A percentile compares a stretch with the other conserved stretches of the same genome.
Evolutionary conservation across 2,797 vertebrate genomes (phyloP).

Genomic region (Tenualosa ilisha): DNA sequence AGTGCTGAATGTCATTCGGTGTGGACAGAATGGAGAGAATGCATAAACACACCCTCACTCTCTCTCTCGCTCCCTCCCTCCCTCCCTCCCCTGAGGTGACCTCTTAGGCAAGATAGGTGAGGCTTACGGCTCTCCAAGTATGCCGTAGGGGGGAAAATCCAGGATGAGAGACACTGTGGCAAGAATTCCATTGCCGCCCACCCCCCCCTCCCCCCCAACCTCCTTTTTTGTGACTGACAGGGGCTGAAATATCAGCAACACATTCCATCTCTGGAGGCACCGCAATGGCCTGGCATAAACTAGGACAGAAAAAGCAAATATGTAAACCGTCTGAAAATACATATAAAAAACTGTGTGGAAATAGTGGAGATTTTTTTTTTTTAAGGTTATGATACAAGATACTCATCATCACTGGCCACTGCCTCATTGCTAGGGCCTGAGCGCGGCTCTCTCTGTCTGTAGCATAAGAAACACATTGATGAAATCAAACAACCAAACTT

Average conservation of each 20-base stretch:
- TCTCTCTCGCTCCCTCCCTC: background rate
- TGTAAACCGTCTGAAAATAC: constrained; percentile 23
- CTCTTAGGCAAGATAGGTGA: background rate
- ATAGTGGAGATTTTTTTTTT: constrained; percentile 7
- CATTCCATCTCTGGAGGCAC: constrained; percentile 56
- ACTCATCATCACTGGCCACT: background rate
- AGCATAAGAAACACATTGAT: background rate
- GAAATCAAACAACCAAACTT: background rate
- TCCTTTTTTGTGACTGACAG: constrained; percentile 51
- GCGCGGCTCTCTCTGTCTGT: background rate
- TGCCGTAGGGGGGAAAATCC: constrained; percentile 34
- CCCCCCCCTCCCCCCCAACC: background rate
- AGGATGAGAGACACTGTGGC: constrained; percentile 49
- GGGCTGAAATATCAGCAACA: constrained; percentile 60
- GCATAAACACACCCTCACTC: background rate
- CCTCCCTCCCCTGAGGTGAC: background rate
- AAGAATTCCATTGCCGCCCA: constrained; percentile 21
- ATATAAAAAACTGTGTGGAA: background rate
- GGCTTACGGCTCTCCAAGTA: background rate
- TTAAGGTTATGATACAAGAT: background rate
- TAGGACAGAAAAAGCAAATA: background rate
- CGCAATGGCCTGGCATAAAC: constrained; percentile 40
- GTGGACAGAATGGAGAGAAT: background rate
- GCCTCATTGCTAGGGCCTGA: background rate
- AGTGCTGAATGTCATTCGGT: background rate